phyloP scores from a whole-genome alignment of 2,797 vertebrate genomes.

The Onychomys arenicola region DNA sequence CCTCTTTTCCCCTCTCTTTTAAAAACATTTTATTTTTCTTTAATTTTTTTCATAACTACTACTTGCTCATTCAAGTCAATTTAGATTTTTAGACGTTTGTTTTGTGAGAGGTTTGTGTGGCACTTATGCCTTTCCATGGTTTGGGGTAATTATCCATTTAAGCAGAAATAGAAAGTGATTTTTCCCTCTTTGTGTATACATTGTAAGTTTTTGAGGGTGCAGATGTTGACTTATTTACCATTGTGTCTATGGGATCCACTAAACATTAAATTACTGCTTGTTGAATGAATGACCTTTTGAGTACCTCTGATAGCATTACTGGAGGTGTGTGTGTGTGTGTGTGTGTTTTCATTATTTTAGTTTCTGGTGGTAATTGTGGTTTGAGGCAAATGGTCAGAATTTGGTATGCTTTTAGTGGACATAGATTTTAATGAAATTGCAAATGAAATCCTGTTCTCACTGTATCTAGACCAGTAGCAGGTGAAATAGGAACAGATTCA shows the following conservation, averaged over 20 bases:
- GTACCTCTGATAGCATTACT: neutral
- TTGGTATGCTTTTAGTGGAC: neutral
- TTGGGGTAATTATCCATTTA: neutral
- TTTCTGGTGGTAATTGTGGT: slow-evolving; percentile 39
- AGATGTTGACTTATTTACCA: neutral
- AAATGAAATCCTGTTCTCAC: slow-evolving; percentile 41
- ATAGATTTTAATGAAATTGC: slow-evolving; percentile 32
- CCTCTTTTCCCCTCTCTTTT: neutral
- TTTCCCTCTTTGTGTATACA: slow-evolving; percentile 3
- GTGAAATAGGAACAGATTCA: slow-evolving; percentile 32
- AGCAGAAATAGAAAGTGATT: neutral
- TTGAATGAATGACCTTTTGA: slow-evolving; percentile 22
- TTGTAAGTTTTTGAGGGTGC: neutral
- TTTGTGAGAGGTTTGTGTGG: neutral
- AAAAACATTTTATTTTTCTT: neutral
- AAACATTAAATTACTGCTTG: neutral
- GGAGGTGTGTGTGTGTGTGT: neutral
- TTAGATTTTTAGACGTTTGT: neutral
- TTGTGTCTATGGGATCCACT: neutral
- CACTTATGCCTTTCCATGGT: neutral
- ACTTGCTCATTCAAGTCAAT: neutral
- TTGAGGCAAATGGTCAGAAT: slow-evolving; percentile 15
- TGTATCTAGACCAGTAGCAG: slow-evolving; percentile 22
- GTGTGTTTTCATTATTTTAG: neutral
- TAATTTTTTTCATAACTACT: neutral